These are phyloP conservation scores for Caenorhabditis wallacei DNA, from an alignment of 2,888 invertebrate genomes.

Conservation along the genomic window DNA sequence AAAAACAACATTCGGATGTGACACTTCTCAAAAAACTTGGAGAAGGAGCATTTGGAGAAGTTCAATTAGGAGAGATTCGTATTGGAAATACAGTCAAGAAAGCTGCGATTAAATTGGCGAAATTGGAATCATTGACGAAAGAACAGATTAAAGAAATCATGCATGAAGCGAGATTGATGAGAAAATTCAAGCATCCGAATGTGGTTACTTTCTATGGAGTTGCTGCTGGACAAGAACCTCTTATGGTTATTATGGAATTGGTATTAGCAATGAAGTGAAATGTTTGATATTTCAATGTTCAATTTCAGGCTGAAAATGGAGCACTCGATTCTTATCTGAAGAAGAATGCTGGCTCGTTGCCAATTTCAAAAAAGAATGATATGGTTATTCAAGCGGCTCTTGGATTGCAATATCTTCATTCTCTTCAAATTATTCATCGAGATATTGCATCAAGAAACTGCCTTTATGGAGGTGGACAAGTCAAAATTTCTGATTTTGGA, in stretches of 20 bases:
- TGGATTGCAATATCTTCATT: constrained; percentile 75
- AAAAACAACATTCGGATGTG: constrained; percentile 74
- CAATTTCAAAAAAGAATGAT: constrained; percentile 65
- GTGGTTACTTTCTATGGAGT: constrained; percentile 76
- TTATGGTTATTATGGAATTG: constrained; percentile 78
- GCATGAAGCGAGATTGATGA: constrained; percentile 76
- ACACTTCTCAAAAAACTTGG: constrained; percentile 75
- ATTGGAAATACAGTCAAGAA: constrained; percentile 47
- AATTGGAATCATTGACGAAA: constrained; percentile 73
- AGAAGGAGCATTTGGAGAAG: constrained; percentile 80
- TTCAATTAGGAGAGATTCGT: constrained; percentile 65
- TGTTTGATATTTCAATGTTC: neutral
- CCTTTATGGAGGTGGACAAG: constrained; percentile 67
- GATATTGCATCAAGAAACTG: constrained; percentile 72
- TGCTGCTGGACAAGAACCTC: constrained; percentile 73
- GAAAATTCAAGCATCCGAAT: constrained; percentile 74
- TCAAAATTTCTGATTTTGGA: constrained; percentile 72
- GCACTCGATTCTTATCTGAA: constrained; percentile 74
- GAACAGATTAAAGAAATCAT: constrained; percentile 77
- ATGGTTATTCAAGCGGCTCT: constrained; percentile 74
- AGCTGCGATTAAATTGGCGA: constrained; percentile 66
- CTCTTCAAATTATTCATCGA: constrained; percentile 59
- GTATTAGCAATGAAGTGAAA: constrained; percentile 1
- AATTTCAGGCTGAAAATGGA: constrained; percentile 65
- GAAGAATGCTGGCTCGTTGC: constrained; percentile 62